Evolutionary conservation across 2,888 invertebrate species (phyloP).

Genomic region (Molanna angustata): DNA sequence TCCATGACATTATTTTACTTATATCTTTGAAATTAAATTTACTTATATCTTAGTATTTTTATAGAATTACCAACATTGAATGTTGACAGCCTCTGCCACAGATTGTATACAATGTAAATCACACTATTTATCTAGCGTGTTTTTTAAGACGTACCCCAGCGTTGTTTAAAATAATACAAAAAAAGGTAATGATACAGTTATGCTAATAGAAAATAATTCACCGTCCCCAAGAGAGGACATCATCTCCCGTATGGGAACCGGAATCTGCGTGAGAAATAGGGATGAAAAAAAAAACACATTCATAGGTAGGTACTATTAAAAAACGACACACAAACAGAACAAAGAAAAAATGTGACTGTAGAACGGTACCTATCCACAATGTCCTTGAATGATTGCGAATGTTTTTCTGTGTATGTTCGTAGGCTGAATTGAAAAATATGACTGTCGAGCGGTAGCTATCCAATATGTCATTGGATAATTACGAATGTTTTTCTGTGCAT

Average conservation of each 20-base stretch:
- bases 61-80: too few species aligned
- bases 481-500: too few species aligned
- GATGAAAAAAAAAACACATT: conserved; percentile 4
- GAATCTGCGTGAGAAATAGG: conserved; percentile 8
- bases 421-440: too few species aligned
- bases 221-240: conserved; percentile 9
- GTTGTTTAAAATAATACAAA: conserved; percentile 11
- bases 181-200: conserved; percentile 23
- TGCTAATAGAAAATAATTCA: conserved; percentile 21
- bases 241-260: conserved; percentile 13
- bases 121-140: conserved; percentile 17
- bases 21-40: too few species aligned
- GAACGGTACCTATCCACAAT: too few species aligned
- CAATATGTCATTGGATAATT: too few species aligned
- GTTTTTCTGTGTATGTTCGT: too few species aligned
- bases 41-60: too few species aligned
- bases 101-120: conserved; percentile 2
- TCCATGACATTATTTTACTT: too few species aligned
- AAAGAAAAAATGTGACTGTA: neutral
- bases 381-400: too few species aligned
- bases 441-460: too few species aligned
- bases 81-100: neutral
- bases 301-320: neutral
- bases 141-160: conserved; percentile 17
- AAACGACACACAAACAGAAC: neutral